Evolutionary conservation across 2,888 invertebrate genomes (phyloP), one percentile per base, ranked within the genome.

Genomic region (Eilema depressum): DNA sequence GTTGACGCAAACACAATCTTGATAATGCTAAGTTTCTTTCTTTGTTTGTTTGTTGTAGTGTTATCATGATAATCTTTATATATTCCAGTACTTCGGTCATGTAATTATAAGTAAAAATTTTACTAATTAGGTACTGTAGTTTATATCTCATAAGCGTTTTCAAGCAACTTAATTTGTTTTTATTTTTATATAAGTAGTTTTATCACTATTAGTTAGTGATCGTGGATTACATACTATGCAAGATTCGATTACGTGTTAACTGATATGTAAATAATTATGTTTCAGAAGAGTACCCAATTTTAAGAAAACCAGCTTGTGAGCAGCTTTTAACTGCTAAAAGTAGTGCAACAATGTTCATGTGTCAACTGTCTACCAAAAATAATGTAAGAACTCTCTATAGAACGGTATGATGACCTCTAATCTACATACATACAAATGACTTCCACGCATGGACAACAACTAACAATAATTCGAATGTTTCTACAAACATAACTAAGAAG

Each of bases 341-440:
- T 86, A 85, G 87, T 89, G 85, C 86, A 88, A 86, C 87, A 84
- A 83, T 85, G 86, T 88, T 86, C 87, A 89, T 86, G 82, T 91
- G 91, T 89, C 88, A 91, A 91, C 89, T 81, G 79, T 81, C 83
- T 83, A 81, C 81, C 79, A 85, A 86, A 88, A 89, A 88, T 85
- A 88, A 87, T 87, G 87, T 88, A 89, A 86, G 84, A 91, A 86
- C 88, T 88, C 88, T 89, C 88, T 85, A 87, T 85, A 84, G 88
- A 88, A 92, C 90, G 85, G 91, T 92, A 90, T 92, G 92, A 91
- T 92, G 94, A 94, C 94, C 93, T 93, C 91, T 92, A 92, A 92
- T 93, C 93, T 92, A 93, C 92, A 93, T 91, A 91, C 91, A 91
- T 91, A 93, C 92, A 92, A 93, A 93, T 92, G 89, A 92, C 92